Conservation (phyloP, 2,797 vertebrate species). For the Gymnocypris eckloni region DNA sequence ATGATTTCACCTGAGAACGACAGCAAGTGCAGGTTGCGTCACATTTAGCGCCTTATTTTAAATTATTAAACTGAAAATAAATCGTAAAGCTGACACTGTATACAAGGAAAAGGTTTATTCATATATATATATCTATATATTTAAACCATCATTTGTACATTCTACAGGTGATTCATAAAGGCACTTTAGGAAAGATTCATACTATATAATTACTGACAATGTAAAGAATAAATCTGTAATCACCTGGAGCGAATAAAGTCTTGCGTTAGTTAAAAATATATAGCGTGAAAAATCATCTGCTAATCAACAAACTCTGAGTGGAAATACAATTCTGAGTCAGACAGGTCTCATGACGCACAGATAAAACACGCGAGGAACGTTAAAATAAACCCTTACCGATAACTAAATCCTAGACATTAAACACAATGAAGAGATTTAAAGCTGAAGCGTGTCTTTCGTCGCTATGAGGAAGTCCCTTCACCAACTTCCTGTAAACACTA, state of each 20-base stretch:
- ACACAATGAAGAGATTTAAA: not conserved
- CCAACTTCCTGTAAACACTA: not conserved
- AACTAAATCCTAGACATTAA: not conserved
- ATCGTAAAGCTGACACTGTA: too few relatives aligned
- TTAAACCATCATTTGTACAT: constrained; percentile 71
- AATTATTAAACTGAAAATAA: not conserved
- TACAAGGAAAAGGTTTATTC: constrained; percentile 79
- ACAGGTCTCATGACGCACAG: not conserved
- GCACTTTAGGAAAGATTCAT: constrained; percentile 73
- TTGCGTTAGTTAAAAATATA: constrained; percentile 1
- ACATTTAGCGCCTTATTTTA: not conserved
- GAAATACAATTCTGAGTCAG: not conserved
- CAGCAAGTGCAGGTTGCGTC: too few relatives aligned
- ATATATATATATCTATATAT: constrained; percentile 78
- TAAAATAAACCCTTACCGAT: not conserved
- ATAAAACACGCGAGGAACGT: not conserved
- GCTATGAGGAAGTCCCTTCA: not conserved
- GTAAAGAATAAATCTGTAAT: constrained; percentile 44
- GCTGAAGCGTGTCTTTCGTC: not conserved
- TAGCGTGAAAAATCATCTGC: constrained; percentile 17
- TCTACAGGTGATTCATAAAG: constrained; percentile 71
- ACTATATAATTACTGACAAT: constrained; percentile 56
- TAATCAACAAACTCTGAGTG: constrained; percentile 5
- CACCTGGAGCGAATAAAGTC: not conserved
- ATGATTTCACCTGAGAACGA: not conserved